Conservation (phyloP, 2,113 vertebrate species). For the Etheostoma cragini region DNA sequence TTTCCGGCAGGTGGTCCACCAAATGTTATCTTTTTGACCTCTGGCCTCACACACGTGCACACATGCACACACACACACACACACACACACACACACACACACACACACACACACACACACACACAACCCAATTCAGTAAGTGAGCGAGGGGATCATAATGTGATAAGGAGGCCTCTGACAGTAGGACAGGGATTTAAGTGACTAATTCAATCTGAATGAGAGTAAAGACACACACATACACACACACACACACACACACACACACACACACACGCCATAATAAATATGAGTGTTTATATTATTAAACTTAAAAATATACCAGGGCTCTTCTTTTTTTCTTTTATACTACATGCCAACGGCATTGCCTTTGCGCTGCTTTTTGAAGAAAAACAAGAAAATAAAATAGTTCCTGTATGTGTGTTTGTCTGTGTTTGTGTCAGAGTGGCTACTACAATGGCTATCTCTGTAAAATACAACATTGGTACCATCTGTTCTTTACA, state of each 20-base stretch:
- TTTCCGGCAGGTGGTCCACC: conserved; percentile 77
- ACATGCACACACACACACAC: neutral
- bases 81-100: conserved; percentile 25
- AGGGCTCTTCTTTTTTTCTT: neutral
- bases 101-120: conserved; percentile 7
- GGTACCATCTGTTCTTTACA: conserved; percentile 57
- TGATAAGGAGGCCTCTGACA: conserved; percentile 45
- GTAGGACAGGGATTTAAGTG: conserved; percentile 36
- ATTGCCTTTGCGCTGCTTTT: conserved; percentile 4
- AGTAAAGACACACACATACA: conserved; percentile 9
- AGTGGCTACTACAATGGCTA: neutral
- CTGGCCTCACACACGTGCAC: conserved; percentile 50
- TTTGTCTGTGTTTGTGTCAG: conserved; percentile 8
- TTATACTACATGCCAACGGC: neutral
- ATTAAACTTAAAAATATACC: neutral
- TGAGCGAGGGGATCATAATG: conserved; percentile 37
- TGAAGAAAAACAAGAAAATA: neutral
- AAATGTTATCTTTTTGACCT: conserved; percentile 81
- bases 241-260: neutral
- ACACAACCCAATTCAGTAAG: conserved; percentile 35
- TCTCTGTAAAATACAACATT: conserved; percentile 16
- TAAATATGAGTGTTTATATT: neutral
- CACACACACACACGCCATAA: neutral
- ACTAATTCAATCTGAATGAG: conserved; percentile 34
- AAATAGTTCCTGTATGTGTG: neutral